Evolutionary conservation across 2,888 invertebrate genomes (phyloP), one percentile per base, ranked within the genome.

Genomic region (Cenopis cana): DNA sequence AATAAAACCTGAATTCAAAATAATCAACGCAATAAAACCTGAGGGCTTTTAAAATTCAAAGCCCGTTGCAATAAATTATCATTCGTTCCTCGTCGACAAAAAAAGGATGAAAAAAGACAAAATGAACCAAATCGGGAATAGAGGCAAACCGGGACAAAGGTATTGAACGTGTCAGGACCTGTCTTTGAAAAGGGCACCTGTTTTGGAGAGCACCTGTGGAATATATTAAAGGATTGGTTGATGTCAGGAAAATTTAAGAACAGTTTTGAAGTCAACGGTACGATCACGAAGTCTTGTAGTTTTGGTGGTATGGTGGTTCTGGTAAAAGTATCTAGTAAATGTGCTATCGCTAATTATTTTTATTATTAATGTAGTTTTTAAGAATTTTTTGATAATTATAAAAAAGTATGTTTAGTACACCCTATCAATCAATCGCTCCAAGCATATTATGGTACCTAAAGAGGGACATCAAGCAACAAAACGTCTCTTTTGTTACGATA

Each of bases 161-260:
- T 87, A 88, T 87, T 88, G 88, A 87, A 88, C 91, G 85, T 89
- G 91, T 91, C 85, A 84, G 85, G 85, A 90, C 90, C 78, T 88
- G 91, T 87, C 82, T 67, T 69, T 74, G 68, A 79, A 80, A 75
- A 76, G 74, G 79, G 81, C 90, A 90, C 91, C 90, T 91, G 91
- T 89, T 86, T 82, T 77, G 82, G 81, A 80, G 81, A 84, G 84
- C 91, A 91, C 90, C 89, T 90, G 91, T 90, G 86, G 88, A 82
- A 88, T 90, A 88, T 78, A 85, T 87, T 86, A 87, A 77, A 81
- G 78, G 70, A 73, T 76, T 76, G 59, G 54, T 54, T 61, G 64
- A 72, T 60, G 49, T 65, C 76, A 78, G 79, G 74, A 80, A 77
- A 69, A 65, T 68, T 71, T 70, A 61, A 52, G 77, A 75, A 79